Conservation (phyloP, 2,113 vertebrate species). For the Solea solea region DNA sequence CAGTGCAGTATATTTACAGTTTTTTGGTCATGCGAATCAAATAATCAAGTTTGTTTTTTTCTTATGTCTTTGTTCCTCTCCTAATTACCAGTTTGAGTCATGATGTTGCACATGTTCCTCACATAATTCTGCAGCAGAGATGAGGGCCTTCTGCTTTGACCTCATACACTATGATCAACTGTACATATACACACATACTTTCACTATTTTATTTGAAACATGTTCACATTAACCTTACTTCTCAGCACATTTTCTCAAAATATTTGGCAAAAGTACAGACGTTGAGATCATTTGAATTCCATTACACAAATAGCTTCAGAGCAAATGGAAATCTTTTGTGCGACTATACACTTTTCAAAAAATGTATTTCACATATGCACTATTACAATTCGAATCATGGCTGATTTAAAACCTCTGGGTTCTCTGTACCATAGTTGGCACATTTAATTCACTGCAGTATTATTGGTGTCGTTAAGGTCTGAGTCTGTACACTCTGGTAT, state of each 20-base stretch:
- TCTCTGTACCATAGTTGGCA: too few relatives aligned
- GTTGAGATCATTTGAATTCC: neutral
- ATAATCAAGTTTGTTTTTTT: neutral
- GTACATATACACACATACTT: slow-evolving; percentile 49
- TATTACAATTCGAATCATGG: too few relatives aligned
- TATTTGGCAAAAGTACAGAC: neutral
- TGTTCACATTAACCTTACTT: slow-evolving; percentile 7
- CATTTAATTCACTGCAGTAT: too few relatives aligned
- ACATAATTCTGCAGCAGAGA: slow-evolving; percentile 60
- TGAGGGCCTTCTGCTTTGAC: slow-evolving; percentile 47
- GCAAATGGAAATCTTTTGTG: neutral
- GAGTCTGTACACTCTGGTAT: too few relatives aligned
- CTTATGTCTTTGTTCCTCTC: slow-evolving; percentile 7
- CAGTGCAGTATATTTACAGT: too few relatives aligned
- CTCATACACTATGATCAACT: slow-evolving; percentile 37
- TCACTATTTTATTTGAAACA: slow-evolving; percentile 41
- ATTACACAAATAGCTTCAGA: neutral
- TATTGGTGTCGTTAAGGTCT: too few relatives aligned
- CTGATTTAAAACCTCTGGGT: too few relatives aligned
- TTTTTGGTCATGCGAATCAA: too few relatives aligned
- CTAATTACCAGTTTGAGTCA: slow-evolving; percentile 64
- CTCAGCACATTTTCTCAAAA: neutral
- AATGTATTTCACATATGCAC: too few relatives aligned
- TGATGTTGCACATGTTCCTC: slow-evolving; percentile 42
- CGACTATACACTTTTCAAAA: neutral